Conservation (phyloP, 2,797 vertebrate genomes). For the Sebastes hopkinsi region DNA sequence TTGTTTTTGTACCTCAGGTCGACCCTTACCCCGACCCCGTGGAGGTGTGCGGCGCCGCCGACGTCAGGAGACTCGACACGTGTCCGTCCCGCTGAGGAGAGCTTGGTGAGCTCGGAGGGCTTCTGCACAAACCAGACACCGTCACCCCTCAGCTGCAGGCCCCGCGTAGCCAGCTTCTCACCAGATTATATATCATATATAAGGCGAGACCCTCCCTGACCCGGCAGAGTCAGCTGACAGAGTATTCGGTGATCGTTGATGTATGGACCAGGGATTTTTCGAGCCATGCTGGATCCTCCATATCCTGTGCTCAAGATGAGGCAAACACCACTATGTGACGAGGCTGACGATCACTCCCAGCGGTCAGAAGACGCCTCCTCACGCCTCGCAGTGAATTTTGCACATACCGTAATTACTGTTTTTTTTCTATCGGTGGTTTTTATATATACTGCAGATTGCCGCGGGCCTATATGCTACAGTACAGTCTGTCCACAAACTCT, state of each 20-base stretch:
- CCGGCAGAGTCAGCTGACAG: conserved; percentile 63
- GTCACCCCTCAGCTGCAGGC: background rate
- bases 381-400: conserved; percentile 87
- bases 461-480: conserved; percentile 38
- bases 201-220: conserved; percentile 6
- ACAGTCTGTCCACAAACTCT: conserved; percentile 70
- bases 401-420: conserved; percentile 86
- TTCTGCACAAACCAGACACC: conserved; percentile 20
- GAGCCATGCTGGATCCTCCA: conserved; percentile 18
- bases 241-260: conserved; percentile 70
- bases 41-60: conserved; percentile 69
- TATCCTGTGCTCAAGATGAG: conserved; percentile 28
- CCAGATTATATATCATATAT: conserved; percentile 44
- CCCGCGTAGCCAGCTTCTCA: conserved; percentile 29
- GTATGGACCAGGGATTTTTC: conserved; percentile 32
- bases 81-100: conserved; percentile 90
- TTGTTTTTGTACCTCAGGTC: conserved; percentile 75
- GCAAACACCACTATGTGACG: conserved; percentile 54
- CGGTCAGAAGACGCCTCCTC: conserved; percentile 20
- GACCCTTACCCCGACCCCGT: conserved; percentile 92
- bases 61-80: conserved; percentile 81
- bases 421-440: conserved; percentile 68
- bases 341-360: background rate
- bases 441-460: conserved; percentile 72
- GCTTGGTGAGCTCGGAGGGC: conserved; percentile 46